Evolutionary conservation across 2,797 vertebrate genomes (phyloP), one percentile per base, ranked within the genome.

Genomic region (Acridotheres tristis): DNA sequence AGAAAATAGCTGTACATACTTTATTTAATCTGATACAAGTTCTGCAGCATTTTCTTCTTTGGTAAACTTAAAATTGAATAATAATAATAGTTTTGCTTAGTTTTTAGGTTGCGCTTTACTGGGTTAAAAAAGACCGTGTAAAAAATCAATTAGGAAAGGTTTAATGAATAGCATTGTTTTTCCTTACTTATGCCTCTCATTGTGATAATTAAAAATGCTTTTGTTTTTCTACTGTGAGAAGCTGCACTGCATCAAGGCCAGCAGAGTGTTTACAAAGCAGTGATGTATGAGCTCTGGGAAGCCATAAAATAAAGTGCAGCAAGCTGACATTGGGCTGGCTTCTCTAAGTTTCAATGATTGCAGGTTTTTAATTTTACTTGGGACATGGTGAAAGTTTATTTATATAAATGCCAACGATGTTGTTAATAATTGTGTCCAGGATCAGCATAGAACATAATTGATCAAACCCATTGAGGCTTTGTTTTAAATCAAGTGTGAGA

Each of bases 191-290:
- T 66, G 63, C 74, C 71, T 89, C 62, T 94, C 85, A 40, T 91
- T 93, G 72, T 82, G 94, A 68, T 94, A 93, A 95, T 95, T 90
- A 80, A 91, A 94, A 89, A 74, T 13, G 42, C 47, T 88, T 91
- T 92, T 94, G 78, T 93, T 96, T 86, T 74, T 80, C 42, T 73
- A 2, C 59, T 82, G 32, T 55, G 50, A 74, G 87, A 48, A 92
- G 77, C 77, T 78, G 83, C 59, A 34, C 71, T 95, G 89, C 73
- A 75, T 91, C 88, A 93, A 93, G 92, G 91, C 91, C 86, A 71
- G 8, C 27, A 55, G 77, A 73, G 71, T 50, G 73, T 96, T 93
- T 89, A 71, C 86, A 65, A 45, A 71, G 79, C 51, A 83, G 48
- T 75, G 91, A 91, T 76, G 17, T 13, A 74, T 25, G 59, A 95